phyloP scores from a whole-genome alignment of 2,888 invertebrate genomes.

The Allacma fusca region DNA sequence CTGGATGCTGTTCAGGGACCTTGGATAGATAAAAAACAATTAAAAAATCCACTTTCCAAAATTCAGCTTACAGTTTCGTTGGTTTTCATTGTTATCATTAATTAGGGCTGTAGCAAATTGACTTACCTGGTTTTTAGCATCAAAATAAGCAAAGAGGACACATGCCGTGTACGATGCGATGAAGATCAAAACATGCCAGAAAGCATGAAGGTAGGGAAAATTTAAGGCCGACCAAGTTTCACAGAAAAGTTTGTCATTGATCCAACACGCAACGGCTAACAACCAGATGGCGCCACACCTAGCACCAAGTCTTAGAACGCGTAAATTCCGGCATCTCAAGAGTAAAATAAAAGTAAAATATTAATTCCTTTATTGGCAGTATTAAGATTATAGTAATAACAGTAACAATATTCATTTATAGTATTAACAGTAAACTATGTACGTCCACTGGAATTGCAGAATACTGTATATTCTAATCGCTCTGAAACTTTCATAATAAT shows the following conservation, averaged over 20 bases:
- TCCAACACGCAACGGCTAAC: slow-evolving; percentile 78
- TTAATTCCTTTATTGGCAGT: no score
- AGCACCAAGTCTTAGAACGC: slow-evolving; percentile 76
- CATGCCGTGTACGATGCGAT: slow-evolving; percentile 79
- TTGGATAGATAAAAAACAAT: no score
- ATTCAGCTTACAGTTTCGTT: no score
- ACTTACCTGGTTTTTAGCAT: slow-evolving; percentile 73
- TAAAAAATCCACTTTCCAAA: no score
- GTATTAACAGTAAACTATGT: no score
- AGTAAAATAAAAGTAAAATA: slow-evolving; percentile 1
- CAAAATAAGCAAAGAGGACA: slow-evolving; percentile 81
- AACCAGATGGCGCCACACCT: slow-evolving; percentile 75
- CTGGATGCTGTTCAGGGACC: slow-evolving; percentile 73
- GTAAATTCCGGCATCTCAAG: slow-evolving; percentile 67
- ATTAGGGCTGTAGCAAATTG: no score
- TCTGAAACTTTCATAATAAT: no score
- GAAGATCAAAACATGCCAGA: slow-evolving; percentile 84
- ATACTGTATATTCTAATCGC: no score
- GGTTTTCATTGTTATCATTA: no score
- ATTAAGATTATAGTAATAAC: no score
- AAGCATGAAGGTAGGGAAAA: slow-evolving; percentile 83
- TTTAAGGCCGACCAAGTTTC: slow-evolving; percentile 79
- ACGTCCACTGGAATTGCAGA: no score
- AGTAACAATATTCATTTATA: no score
- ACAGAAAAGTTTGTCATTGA: slow-evolving; percentile 80